Evolutionary conservation across 2,797 vertebrate genomes (phyloP), one percentile per base, ranked within the genome.

Genomic region (Acrossocheilus fasciatus): DNA sequence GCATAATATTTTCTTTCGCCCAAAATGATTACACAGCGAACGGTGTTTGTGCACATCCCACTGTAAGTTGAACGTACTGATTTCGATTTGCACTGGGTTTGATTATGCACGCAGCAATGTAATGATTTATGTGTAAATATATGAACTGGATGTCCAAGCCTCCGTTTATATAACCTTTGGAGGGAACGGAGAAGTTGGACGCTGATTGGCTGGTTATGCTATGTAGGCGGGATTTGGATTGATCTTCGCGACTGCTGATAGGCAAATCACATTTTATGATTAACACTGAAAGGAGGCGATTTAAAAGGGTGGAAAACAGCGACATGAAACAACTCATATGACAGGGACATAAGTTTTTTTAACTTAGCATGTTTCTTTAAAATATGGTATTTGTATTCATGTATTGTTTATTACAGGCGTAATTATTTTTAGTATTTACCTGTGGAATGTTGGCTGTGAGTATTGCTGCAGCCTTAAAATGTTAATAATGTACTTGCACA

Each of bases 191-290:
- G 93, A 73, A 77, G 90, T 91, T 76, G 91, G 87, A 90, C 93
- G 89, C 92, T 92, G 94, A 96, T 96, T 97, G 97, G 97, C 90
- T 94, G 89, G 41, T 89, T 45, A 69, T 74, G 90, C 92, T 91
- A 91, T 92, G 89, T 92, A 96, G 96, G 97, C 95, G 96, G 95
- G 94, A 94, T 93, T 94, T 91, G 81, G 87, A 50, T n/a, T 2
- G 26, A 64, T 69, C 6, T 30, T 81, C 73, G n/a, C 50, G 81
- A 54, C 50, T 74, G 85, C 85, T 89, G 87, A 91, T 91, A 54
- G 90, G 90, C 81, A 34, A 70, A 84, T 77, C 45, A 83, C 34
- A 18, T 76, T 86, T 83, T 83, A 86, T 88, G 85, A 89, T 90
- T 89, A 90, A 89, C 75, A 77, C 83, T 81, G 68, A 78, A 74